Evolutionary conservation across 2,797 vertebrate species (phyloP), one percentile per base, ranked within the genome.

Genomic region (Tapirus indicus): DNA sequence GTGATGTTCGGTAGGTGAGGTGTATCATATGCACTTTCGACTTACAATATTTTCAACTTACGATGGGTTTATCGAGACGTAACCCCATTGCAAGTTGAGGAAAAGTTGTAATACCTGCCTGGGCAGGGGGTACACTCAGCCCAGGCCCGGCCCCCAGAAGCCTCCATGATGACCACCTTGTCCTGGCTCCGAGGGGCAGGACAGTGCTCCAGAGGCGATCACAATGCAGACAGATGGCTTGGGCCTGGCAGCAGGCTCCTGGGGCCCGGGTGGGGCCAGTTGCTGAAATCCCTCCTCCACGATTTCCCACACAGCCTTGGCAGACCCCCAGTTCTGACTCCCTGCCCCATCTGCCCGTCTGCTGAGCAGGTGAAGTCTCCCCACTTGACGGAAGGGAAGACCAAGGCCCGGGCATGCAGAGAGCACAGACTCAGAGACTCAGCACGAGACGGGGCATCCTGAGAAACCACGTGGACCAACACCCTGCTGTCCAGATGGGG

Each of bases 391-490:
- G 83, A 89, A 75, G 54, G 84, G 18, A 32, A 79, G 77, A 54
- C 60, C 5, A 58, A 94, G 84, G 49, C 29, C 47, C 82, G 27
- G 83, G 17, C 7, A 5, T 1, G 25, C 29, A 18, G 58, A 72
- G 35, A 66, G 8, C 68, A n/a, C 7, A 52, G n/a, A 54, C n/a
- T 14, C 9, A 17, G 14, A 72, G 9, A n/a, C 25, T 18, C 16
- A 1, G 3, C 58, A 41, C n/a, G 7, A 13, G 32, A 10, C 1
- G 9, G 27, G 29, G 41, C 0, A 0, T 32, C 71, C 0, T 2
- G 69, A 64, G 54, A 82, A 89, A 16, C 64, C 49, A 29, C 32
- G 2, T 2, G 17, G 29, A 47, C 71, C 7, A 5, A 8, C 0
- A 1, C 62, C n/a, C 38, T 5, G 6, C 35, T 23, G 41, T n/a